Conservation (phyloP, 2,797 vertebrate species). For the Lagorchestes hirsutus region DNA sequence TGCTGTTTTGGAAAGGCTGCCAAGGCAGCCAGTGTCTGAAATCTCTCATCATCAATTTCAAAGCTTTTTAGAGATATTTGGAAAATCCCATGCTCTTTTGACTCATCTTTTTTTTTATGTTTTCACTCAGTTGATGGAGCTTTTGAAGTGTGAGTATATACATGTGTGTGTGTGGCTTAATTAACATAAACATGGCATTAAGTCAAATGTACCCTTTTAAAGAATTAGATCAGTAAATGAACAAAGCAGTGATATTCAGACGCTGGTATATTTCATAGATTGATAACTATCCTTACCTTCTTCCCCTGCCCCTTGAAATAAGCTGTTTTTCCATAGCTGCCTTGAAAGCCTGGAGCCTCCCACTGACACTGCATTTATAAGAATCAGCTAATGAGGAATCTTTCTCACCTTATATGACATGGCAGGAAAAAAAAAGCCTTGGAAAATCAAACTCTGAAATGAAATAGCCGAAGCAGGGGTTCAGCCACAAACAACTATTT, state of each 20-base stretch:
- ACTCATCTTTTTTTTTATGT: conserved; percentile 55
- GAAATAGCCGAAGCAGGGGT: conserved; percentile 10
- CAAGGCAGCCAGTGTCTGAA: neutral
- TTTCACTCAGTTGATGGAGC: conserved; percentile 36
- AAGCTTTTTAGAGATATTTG: conserved; percentile 65
- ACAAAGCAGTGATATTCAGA: conserved; percentile 1
- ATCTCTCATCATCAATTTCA: conserved; percentile 41
- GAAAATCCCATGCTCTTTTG: conserved; percentile 59
- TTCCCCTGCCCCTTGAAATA: conserved; percentile 43
- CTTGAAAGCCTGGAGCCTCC: conserved; percentile 9
- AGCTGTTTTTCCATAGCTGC: neutral
- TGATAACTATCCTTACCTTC: neutral
- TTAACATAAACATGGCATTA: conserved; percentile 51
- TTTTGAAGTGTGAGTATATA: conserved; percentile 1
- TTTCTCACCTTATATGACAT: conserved; percentile 34
- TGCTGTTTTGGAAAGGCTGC: neutral
- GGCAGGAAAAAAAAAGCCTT: conserved; percentile 50
- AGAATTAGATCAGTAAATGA: conserved; percentile 41
- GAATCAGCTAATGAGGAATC: conserved; percentile 49
- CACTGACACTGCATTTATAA: neutral
- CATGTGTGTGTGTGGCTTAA: conserved; percentile 56
- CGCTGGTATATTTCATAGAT: neutral
- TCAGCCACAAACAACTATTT: neutral
- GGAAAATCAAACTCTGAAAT: conserved; percentile 46
- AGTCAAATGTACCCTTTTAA: conserved; percentile 34